Evolutionary conservation across 2,113 vertebrate genomes (phyloP).

Genomic region (Malurus alboscapulatus): DNA sequence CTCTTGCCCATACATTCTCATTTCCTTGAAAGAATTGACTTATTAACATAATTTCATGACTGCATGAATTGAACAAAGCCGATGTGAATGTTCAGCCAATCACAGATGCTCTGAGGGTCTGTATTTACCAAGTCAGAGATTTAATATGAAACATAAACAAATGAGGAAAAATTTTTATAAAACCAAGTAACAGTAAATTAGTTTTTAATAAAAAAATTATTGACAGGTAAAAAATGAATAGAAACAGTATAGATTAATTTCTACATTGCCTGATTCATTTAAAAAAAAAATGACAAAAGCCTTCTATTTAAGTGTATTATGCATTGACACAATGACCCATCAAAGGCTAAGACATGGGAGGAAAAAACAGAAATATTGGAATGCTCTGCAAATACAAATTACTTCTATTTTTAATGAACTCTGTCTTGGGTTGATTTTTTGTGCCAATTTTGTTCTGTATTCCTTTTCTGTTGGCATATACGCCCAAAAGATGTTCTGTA

Average conservation of each 20-base stretch:
- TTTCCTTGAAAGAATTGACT: neutral
- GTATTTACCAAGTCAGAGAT: neutral
- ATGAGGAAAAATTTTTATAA: neutral
- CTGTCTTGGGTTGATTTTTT: too few relatives aligned
- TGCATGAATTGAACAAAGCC: constrained; percentile 37
- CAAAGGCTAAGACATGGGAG: neutral
- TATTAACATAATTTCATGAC: constrained; percentile 48
- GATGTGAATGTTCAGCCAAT: constrained; percentile 5
- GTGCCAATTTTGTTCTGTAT: too few relatives aligned
- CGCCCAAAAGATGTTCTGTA: too few relatives aligned
- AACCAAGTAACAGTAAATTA: neutral
- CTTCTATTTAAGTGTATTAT: neutral
- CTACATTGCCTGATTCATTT: neutral
- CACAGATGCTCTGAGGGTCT: neutral
- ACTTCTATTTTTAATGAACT: neutral
- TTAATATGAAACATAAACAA: neutral
- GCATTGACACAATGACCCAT: neutral
- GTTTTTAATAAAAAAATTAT: neutral
- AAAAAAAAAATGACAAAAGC: neutral
- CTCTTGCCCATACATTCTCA: neutral
- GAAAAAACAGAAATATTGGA: neutral
- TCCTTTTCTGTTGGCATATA: too few relatives aligned
- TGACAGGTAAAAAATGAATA: neutral
- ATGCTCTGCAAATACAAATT: neutral
- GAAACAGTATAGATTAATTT: neutral